phyloP scores from a whole-genome alignment of 2,797 vertebrate species.

The Oophaga sylvatica region DNA sequence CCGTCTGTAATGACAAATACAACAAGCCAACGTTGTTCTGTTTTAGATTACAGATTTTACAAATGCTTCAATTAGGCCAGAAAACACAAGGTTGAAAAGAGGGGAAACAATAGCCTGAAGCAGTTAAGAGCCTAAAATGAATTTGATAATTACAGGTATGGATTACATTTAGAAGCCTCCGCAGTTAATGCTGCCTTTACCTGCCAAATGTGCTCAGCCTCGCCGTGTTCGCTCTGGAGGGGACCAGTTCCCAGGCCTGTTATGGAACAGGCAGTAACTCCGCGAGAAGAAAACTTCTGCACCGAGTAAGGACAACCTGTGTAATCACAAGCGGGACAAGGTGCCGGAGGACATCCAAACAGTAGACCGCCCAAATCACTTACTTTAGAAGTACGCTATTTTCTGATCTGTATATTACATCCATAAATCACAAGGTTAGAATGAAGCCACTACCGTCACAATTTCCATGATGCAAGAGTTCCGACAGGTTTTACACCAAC shows the following conservation, averaged over 20 bases:
- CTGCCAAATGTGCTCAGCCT: not conserved
- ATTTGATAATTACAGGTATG: slow-evolving; percentile 45
- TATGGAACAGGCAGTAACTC: slow-evolving; percentile 29
- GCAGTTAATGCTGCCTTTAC: not conserved
- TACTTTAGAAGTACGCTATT: not conserved
- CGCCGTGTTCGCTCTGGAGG: slow-evolving; percentile 16
- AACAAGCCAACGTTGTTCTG: not conserved
- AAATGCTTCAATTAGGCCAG: not conserved
- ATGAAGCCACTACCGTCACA: not conserved
- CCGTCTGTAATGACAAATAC: not conserved
- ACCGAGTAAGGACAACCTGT: slow-evolving; percentile 33
- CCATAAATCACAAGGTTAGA: not conserved
- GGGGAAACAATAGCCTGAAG: not conserved
- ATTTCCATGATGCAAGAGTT: not conserved
- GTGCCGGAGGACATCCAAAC: not conserved
- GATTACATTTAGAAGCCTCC: slow-evolving; percentile 24
- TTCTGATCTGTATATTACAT: not conserved
- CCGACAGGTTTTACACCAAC: not conserved
- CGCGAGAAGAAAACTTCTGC: slow-evolving; percentile 1
- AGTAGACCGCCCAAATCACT: not conserved
- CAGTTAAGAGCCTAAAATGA: slow-evolving; percentile 2
- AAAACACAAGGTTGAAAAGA: slow-evolving; percentile 8
- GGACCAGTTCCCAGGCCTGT: slow-evolving; percentile 28
- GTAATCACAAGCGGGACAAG: slow-evolving; percentile 44
- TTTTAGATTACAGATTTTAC: not conserved